Base-by-base conservation (phyloP, 2,888 invertebrate species). In the Acleris literana region DNA sequence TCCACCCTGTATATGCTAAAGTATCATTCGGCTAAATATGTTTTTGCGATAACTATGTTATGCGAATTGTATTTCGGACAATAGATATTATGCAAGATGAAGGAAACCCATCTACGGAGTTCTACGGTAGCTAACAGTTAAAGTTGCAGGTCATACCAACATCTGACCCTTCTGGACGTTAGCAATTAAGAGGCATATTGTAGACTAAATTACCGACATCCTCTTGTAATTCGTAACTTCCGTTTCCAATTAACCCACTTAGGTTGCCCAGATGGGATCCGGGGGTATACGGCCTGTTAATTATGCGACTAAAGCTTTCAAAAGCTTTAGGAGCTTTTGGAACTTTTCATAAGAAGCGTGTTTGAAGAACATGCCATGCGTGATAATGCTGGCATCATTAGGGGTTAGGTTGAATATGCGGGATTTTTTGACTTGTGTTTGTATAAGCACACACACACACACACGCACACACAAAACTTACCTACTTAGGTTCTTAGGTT, bases 191-290 rank as follows among this genome's bases (percentile, higher is more conserved):
- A 48, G 43, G n/a, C 18, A 33, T 46, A 17, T 22, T 54, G 59
- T 59, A 39, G 22, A 54, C 7, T 20, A 64, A 64, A 64, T 64
- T 64, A 48, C 48, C 59, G 54, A 59, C 59, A 46, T 64, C 46
- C 48, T 59, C 58, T 46, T 11, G 59, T 54, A 64, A 22, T 64
- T 54, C 49, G 25, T 43, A 60, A 65, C 43, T 60, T 65, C 64
- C 55, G 55, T 60, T 60, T 61, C 51, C 65, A 65, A 61, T 65
- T 65, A 65, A 65, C 65, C 55, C 60, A 65, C 60, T 65, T 56
- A 51, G 65, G 60, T 43, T 56, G 54, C 60, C 60, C 60, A 61
- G 60, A 55, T 56, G 55, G 49, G 65, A 56, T 51, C 60, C 60
- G 51, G 51, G 54, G 54, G 52, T 49, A 44, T 44, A 51, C 51